Base-by-base conservation (phyloP, 2,113 vertebrate genomes). In the Leptobrachium leishanense region DNA sequence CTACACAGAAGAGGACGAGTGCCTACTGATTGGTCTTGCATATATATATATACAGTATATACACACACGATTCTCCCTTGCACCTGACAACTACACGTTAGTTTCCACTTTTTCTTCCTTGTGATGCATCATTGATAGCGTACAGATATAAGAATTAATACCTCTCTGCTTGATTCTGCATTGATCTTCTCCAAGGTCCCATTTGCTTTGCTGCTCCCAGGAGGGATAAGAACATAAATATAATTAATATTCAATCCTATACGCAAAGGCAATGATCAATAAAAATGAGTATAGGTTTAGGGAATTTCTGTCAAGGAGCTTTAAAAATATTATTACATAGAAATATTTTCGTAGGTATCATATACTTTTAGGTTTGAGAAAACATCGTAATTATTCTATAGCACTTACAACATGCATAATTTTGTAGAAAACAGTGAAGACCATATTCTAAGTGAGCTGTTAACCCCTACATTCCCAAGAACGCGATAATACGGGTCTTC, bases 71-170 rank as follows among this genome's bases (percentile, higher is more conserved):
- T 65, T 65, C 50, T 40, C 31, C 69, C 20, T 53, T 15, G 43
- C 7, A 72, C 62, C 70, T 73, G 70, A 73, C 63, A 55, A 13
- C 76, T n/a, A 10, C 31, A 54, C 50, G 12, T 73, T 43, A 53
- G 57, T 79, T 2, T 66, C 31, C 66, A 7, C 41, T 64, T 39
- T 43, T 59, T 57, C 55, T 68, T 54, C 69, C 11, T 69, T 70
- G n/a, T 64, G 43, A 63, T 39, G 50, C 44, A 42, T 54, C 44
- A 72, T 39, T 55, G 43, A 66, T 41, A 53, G 15, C 13, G 46
- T 11, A 10, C 13, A 66, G 46, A 41, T 59, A 66, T 66, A 13
- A 69, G 40, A 43, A 69, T 46, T 54, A 9, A 59, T 54, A 10
- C 6, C 42, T 6, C 50, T 5, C n/a, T 5, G n/a, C 13, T 50